Percentiles rank a stretch among this genome's conserved stretches.
phyloP scores from a whole-genome alignment of 1,140 invertebrate species.

The Caerostris darwini region DNA sequence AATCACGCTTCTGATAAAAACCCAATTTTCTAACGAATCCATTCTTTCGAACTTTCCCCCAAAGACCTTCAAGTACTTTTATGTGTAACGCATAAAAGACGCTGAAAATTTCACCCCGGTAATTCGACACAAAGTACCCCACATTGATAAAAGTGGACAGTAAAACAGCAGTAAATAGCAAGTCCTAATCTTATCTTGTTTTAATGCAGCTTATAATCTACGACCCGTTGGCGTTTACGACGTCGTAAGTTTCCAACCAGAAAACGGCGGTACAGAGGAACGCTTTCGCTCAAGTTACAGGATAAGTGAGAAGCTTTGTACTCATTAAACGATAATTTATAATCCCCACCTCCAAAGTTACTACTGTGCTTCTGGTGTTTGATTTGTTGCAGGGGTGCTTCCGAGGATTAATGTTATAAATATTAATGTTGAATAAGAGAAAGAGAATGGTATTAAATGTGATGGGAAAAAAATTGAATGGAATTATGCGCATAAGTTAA shows the following conservation, averaged over 20 bases:
- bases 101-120: neutral
- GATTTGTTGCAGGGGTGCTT: neutral
- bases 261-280: neutral
- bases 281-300: too few relatives aligned
- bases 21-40: neutral
- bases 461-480: neutral
- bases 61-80: neutral
- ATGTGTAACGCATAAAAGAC: neutral
- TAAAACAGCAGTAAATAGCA: neutral
- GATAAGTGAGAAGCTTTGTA: neutral
- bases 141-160: neutral
- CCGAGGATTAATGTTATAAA: neutral
- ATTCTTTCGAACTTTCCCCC: neutral
- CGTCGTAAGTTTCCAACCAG: neutral
- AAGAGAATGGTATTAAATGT: neutral
- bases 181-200: neutral
- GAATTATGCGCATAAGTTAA: neutral
- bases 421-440: neutral
- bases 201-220: neutral
- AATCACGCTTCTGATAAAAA: neutral
- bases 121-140: neutral
- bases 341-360: neutral
- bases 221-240: neutral
- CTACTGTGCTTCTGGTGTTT: too few relatives aligned
- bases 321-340: neutral